Evolutionary conservation across 2,888 invertebrate genomes (phyloP), one percentile per base, ranked within the genome.

Genomic region (Eilema caniola): DNA sequence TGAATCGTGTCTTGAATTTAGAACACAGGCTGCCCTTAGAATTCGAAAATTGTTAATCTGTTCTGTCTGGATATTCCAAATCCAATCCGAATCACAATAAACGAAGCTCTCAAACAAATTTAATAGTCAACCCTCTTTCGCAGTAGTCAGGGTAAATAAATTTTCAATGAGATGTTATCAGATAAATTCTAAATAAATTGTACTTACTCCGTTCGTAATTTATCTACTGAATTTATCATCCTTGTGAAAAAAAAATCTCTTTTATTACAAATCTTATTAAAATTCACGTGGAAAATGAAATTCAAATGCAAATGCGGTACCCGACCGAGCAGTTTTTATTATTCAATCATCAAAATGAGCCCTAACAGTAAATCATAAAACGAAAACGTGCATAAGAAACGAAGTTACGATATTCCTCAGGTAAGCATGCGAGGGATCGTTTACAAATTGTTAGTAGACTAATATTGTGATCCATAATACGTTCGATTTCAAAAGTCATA

Each of bases 1-100:
- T 92, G 92, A 93, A 91, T 92, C 93, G 93, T 92, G 93, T 88
- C 85, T 86, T 81, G 93, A 93, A 93, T 93, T 88, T 85, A 78
- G 85, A 91, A 86, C 84, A 84, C 82, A 81, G 79, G 73, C 80
- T 82, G 83, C 82, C 81, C 83, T 85, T 82, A 79, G 82, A 86
- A 86, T 86, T 85, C 78, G 81, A 84, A 85, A 86, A 86, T 87
- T 85, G 86, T 85, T 86, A 84, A 87, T 88, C 82, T 84, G 80
- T 81, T 81, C 85, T 82, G 82, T 82, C 84, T 78, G 79, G 73
- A 80, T 81, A 82, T 82, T 82, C 76, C 74, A 80, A 83, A 81
- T 82, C 80, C 76, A 84, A 84, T 86, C 78, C 70, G 70, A 79
- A 63, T 79, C 72, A 78, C 76, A 79, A 83, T 84, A 84, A 84